Evolutionary conservation across 2,113 vertebrate species (phyloP).

Genomic region (Xenus cinereus): DNA sequence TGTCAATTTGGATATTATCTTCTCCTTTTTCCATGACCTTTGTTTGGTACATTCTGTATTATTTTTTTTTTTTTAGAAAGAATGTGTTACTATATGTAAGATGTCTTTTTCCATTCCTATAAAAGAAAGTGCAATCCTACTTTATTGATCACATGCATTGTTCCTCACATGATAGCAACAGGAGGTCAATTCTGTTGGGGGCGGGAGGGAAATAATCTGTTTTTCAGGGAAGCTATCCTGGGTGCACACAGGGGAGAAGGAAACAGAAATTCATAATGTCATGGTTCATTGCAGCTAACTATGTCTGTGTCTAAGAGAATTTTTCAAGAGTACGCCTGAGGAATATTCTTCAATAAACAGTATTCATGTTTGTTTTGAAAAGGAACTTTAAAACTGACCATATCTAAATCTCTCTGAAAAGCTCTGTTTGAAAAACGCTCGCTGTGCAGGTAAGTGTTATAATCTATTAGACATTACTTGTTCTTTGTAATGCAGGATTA

Average conservation of each 20-base stretch:
- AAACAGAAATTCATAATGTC: constrained; percentile 40
- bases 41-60: constrained; percentile 34
- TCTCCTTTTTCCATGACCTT: constrained; percentile 21
- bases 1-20: constrained; percentile 62
- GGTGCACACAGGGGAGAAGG: neutral
- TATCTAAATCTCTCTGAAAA: constrained; percentile 63
- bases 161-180: constrained; percentile 1
- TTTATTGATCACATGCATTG: constrained; percentile 16
- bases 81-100: constrained; percentile 45
- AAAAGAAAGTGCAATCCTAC: constrained; percentile 42
- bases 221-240: constrained; percentile 34
- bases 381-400: constrained; percentile 63
- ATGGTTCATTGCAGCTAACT: constrained; percentile 48
- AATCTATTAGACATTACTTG: constrained; percentile 59
- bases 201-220: neutral
- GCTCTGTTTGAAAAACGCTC: constrained; percentile 63
- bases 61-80: constrained; percentile 1
- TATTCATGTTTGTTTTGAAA: constrained; percentile 65
- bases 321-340: constrained; percentile 60
- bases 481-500: constrained; percentile 85
- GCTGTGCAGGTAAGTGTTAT: constrained; percentile 57
- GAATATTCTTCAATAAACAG: constrained; percentile 51
- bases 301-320: constrained; percentile 53
- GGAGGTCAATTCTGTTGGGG: neutral
- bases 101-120: constrained; percentile 25